Conservation (phyloP, 2,888 invertebrate genomes). For the Acanthoscelides obtectus region DNA sequence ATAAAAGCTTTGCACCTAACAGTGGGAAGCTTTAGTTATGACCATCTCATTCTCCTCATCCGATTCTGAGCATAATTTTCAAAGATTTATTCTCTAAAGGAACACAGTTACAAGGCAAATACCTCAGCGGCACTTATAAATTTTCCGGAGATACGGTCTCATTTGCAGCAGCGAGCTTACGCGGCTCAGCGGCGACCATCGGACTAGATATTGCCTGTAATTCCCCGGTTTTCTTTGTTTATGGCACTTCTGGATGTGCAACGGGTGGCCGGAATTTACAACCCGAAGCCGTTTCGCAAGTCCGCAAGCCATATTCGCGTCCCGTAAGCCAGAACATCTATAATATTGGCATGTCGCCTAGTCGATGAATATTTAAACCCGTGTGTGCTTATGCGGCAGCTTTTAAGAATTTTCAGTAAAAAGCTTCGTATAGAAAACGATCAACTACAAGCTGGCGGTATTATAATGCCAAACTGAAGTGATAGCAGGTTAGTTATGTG, state of each 20-base stretch:
- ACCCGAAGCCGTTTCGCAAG: not conserved
- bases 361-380: not conserved
- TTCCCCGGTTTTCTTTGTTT: not conserved
- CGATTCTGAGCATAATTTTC: no score
- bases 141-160: not conserved
- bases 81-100: no score
- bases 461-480: no score
- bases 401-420: not conserved
- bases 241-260: not conserved
- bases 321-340: not conserved
- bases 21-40: no score
- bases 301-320: not conserved
- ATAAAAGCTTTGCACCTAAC: no score
- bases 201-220: not conserved
- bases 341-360: not conserved
- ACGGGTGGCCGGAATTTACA: not conserved
- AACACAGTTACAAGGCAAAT: no score
- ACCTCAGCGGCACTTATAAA: not conserved
- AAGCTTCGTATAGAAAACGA: no score
- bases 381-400: not conserved
- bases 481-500: no score
- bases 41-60: no score
- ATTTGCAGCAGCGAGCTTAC: not conserved
- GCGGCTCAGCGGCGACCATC: no score
- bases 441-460: no score